phyloP scores from a whole-genome alignment of 2,113 vertebrate species.

The Cariama cristata region DNA sequence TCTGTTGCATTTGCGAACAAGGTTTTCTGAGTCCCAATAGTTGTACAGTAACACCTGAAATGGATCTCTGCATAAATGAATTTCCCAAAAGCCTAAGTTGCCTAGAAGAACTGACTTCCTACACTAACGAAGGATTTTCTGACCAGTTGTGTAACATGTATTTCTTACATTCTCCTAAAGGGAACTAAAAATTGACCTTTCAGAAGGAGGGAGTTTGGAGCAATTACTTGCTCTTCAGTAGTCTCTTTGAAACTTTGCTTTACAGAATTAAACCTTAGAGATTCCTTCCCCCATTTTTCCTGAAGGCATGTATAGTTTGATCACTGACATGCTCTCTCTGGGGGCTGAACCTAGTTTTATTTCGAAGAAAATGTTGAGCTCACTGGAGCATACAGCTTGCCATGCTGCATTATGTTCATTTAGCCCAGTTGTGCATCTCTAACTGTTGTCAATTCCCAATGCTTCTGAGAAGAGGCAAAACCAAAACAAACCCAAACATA shows the following conservation, averaged over 20 bases:
- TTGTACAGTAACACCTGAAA: background rate
- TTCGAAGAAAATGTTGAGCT: conserved; percentile 20
- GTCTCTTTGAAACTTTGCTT: conserved; percentile 41
- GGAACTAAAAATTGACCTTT: conserved; percentile 25
- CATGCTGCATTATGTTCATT: background rate
- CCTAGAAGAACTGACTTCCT: background rate
- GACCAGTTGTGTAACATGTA: background rate
- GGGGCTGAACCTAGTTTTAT: conserved; percentile 57
- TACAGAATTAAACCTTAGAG: conserved; percentile 55
- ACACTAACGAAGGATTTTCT: background rate
- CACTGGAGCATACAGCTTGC: conserved; percentile 29
- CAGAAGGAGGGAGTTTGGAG: background rate
- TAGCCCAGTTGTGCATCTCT: background rate
- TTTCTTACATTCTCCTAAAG: conserved; percentile 17
- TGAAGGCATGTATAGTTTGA: conserved; percentile 47
- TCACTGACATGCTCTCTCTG: conserved; percentile 52
- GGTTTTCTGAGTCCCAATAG: background rate
- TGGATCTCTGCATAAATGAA: background rate
- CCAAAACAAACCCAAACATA: background rate
- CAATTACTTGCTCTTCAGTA: conserved; percentile 43
- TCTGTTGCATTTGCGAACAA: background rate
- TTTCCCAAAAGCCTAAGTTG: background rate
- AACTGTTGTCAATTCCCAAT: background rate
- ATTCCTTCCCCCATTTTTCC: conserved; percentile 28
- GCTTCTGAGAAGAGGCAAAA: background rate